Percentiles rank a stretch among this genome's conserved stretches.
Evolutionary conservation across 2,797 vertebrate species (phyloP).

Genomic region (Bucorvus abyssinicus): DNA sequence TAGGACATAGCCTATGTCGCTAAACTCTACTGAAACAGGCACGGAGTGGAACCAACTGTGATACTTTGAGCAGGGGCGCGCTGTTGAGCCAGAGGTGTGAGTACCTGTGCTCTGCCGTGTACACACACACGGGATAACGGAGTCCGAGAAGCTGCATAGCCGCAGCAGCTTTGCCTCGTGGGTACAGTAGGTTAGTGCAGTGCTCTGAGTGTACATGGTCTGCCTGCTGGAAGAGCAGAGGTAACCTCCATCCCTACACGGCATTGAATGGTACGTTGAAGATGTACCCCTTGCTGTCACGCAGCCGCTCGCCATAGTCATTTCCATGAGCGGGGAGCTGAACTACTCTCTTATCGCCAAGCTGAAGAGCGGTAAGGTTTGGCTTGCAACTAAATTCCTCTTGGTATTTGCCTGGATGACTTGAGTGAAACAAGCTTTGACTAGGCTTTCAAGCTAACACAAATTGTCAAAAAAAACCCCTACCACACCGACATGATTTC

Average conservation of each 20-base stretch:
- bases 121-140: rapidly evolving
- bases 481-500: not conserved
- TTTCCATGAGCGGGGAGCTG: not conserved
- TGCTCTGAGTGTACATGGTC: not conserved
- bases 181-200: too few relatives aligned
- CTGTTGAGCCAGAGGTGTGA: not conserved
- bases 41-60: not conserved
- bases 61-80: not conserved
- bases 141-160: not conserved
- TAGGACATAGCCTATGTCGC: not conserved
- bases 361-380: not conserved
- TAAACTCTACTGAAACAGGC: rapidly evolving
- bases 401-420: not conserved
- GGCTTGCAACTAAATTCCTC: not conserved
- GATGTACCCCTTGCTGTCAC: not conserved
- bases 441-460: not conserved
- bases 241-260: not conserved
- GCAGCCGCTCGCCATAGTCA: rapidly evolving
- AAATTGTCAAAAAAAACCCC: not conserved
- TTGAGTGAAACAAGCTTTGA: not conserved
- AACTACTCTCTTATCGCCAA: not conserved
- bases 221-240: not conserved
- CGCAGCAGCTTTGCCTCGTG: not conserved
- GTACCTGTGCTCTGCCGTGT: not conserved
- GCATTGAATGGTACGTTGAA: not conserved